These are phyloP conservation scores for Desmophyllum pertusum DNA, from an alignment of 92 coral and sea anemone species.

Conservation along the genomic window DNA sequence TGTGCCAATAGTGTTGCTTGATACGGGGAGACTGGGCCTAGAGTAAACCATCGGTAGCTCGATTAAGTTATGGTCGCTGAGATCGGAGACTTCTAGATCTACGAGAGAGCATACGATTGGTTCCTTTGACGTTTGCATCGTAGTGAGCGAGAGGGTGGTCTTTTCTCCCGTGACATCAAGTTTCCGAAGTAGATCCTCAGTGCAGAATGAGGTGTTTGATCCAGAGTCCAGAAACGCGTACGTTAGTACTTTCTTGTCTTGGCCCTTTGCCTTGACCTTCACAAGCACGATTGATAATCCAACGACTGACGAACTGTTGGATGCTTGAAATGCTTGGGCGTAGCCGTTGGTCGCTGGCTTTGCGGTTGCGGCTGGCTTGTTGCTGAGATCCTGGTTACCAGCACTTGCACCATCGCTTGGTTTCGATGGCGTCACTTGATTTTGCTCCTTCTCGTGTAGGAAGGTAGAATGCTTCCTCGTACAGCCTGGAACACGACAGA, in stretches of 20 bases:
- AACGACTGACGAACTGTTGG: not conserved
- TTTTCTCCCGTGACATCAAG: conserved; percentile 28
- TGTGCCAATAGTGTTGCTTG: not conserved
- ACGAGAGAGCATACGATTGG: conserved; percentile 38
- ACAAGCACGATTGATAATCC: conserved; percentile 67
- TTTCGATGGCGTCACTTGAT: not conserved
- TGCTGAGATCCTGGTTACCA: too few relatives aligned
- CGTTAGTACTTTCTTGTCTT: conserved; percentile 38
- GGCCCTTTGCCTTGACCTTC: conserved; percentile 61
- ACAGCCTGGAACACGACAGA: conserved; percentile 49
- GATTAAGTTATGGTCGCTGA: conserved; percentile 33
- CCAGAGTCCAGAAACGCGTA: conserved; percentile 78
- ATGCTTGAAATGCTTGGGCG: not conserved
- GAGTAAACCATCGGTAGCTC: conserved; percentile 57
- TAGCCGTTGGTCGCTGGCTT: not conserved
- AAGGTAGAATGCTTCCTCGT: conserved; percentile 39
- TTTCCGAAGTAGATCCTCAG: conserved; percentile 41
- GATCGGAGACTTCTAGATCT: conserved; percentile 50
- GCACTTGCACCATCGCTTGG: not conserved
- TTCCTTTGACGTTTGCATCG: conserved; percentile 46
- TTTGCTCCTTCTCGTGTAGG: not conserved
- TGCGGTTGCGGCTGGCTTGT: not conserved
- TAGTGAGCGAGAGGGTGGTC: conserved; percentile 62
- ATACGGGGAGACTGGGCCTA: not conserved
- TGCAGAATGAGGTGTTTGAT: conserved; percentile 76